phyloP scores from a whole-genome alignment of 1,140 invertebrate genomes.

The Drosophila ficusphila region DNA sequence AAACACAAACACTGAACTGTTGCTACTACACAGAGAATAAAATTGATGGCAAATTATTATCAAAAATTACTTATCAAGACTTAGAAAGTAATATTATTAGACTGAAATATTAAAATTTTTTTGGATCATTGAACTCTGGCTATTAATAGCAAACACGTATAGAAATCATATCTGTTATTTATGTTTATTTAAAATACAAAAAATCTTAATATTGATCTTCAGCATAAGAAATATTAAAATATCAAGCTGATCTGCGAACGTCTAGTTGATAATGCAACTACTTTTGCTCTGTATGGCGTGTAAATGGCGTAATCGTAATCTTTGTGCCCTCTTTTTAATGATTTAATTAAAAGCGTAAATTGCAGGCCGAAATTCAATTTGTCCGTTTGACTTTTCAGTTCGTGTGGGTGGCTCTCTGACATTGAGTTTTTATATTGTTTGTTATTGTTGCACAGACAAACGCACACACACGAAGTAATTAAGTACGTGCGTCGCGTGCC shows the following conservation, averaged over 20 bases:
- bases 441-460: not conserved
- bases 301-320: constrained; percentile 81
- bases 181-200: too few species aligned
- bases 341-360: constrained; percentile 78
- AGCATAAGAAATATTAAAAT: too few species aligned
- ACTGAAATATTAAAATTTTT: not conserved
- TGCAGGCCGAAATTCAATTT: constrained; percentile 77
- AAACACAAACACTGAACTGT: constrained; percentile 1
- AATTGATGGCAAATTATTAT: too few species aligned
- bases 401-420: constrained; percentile 31
- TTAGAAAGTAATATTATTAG: not conserved
- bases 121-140: too few species aligned
- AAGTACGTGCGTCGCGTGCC: constrained; percentile 50
- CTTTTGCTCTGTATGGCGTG: constrained; percentile 2
- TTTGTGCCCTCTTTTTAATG: constrained; percentile 75
- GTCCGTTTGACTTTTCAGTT: constrained; percentile 40
- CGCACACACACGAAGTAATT: constrained; percentile 24
- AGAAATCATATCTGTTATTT: too few species aligned
- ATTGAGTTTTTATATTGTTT: constrained; percentile 11
- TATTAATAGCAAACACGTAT: too few species aligned
- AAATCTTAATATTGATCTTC: too few species aligned
- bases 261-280: not conserved
- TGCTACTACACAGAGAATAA: not conserved
- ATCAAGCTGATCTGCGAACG: not conserved
- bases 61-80: too few species aligned